Evolutionary conservation across 2,113 vertebrate genomes (phyloP).

Genomic region (Leuciscus idus): DNA sequence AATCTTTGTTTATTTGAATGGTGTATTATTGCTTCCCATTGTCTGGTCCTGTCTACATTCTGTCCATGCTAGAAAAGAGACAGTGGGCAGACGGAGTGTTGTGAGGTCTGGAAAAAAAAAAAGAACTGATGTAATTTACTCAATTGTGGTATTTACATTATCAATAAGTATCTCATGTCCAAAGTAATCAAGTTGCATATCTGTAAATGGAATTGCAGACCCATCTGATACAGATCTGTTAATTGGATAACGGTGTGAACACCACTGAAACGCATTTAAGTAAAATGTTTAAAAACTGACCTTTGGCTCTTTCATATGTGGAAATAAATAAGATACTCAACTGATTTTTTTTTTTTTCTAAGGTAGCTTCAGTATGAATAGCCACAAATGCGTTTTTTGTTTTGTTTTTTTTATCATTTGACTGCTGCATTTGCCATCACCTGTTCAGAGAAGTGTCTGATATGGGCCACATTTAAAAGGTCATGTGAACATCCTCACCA

Average conservation of each 20-base stretch:
- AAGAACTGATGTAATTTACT: not conserved
- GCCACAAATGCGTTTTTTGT: not conserved
- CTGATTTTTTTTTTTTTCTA: not conserved
- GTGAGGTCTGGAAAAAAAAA: conserved; percentile 51
- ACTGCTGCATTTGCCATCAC: not conserved
- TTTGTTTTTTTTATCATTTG: not conserved
- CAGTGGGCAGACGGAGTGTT: conserved; percentile 28
- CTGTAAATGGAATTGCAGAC: not conserved
- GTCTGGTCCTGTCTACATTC: conserved; percentile 58
- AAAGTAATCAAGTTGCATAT: not conserved
- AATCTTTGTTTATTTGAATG: conserved; percentile 56
- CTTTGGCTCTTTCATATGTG: not conserved
- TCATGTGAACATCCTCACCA: too few species aligned
- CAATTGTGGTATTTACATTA: not conserved
- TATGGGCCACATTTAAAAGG: too few species aligned
- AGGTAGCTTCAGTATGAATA: too few species aligned
- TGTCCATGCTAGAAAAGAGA: conserved; percentile 31
- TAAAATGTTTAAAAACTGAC: not conserved
- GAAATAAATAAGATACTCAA: not conserved
- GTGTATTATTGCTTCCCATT: conserved; percentile 57
- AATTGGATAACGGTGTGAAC: not conserved
- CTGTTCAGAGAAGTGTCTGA: too few species aligned
- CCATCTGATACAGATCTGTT: not conserved
- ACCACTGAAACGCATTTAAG: not conserved
- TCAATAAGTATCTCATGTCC: not conserved